Conservation (phyloP, 2,113 vertebrate species). For the Ceratotherium simum region DNA sequence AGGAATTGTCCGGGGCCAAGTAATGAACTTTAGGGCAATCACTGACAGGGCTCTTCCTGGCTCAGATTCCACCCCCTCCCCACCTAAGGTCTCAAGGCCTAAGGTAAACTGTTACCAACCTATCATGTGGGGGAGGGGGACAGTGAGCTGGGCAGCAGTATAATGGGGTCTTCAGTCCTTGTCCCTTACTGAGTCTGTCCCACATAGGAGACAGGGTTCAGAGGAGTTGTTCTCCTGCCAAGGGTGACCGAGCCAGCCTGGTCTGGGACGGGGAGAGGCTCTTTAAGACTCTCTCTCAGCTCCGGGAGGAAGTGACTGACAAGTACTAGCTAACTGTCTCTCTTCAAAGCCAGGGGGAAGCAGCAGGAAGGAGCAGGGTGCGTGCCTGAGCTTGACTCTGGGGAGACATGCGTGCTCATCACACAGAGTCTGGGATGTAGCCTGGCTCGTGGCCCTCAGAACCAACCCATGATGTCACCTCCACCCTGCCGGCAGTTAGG, state of each 20-base stretch:
- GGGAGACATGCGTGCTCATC: slow-evolving; percentile 46
- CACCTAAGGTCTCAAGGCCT: background rate
- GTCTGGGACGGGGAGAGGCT: background rate
- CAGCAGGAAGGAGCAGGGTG: slow-evolving; percentile 52
- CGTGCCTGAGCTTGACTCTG: slow-evolving; percentile 60
- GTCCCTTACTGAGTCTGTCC: background rate
- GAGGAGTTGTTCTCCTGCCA: background rate
- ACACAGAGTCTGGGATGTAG: background rate
- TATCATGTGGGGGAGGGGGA: background rate
- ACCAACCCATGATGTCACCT: background rate
- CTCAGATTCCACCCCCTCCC: background rate
- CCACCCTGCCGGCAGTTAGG: background rate
- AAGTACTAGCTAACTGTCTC: slow-evolving; percentile 66
- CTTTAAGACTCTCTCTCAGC: background rate
- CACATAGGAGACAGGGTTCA: background rate
- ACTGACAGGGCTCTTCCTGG: background rate
- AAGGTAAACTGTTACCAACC: background rate
- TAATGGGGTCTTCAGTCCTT: background rate
- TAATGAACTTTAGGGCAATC: background rate
- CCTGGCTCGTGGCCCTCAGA: slow-evolving; percentile 13
- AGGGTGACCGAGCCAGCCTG: background rate
- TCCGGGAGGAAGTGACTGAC: slow-evolving; percentile 67
- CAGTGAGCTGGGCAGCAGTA: background rate
- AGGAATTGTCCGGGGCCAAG: background rate
- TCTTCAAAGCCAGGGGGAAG: slow-evolving; percentile 61